Base-by-base conservation (phyloP, 2,888 invertebrate genomes). In the Tubulanus polymorphus region DNA sequence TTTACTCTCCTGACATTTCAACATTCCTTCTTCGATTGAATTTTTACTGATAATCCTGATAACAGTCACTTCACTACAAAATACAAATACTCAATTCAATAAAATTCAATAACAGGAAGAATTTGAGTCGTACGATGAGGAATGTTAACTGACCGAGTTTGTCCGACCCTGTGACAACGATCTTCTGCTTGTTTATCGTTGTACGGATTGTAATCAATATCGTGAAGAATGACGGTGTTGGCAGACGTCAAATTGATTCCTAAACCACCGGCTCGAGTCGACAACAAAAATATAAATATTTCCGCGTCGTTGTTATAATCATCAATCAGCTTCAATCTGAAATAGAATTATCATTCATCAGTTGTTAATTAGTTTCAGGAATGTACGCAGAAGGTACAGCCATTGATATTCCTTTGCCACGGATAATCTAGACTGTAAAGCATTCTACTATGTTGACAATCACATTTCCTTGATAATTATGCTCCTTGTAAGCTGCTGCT, bases 141-240 rank as follows among this genome's bases (percentile, higher is more conserved):
- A 8, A 45, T 37, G 27, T 57, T 5, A 20, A 12, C 47, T 54
- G 12, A 84, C 84, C 78, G 82, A 46, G 76, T 83, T 71, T 86
- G 86, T n/a, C 86, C 86, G 10, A 86, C 80, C 54, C 86, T 75
- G 67, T 86, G 86, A 69, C 84, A 87, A 73, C 89, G 83, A 81
- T 97, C 96, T 78, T 96, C 95, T 0, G 96, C 96, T 81, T 95
- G 84, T 64, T 94, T 95, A 79, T 97, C 96, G 78, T 96, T 96
- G 80, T 96, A 95, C 0, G 96, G 96, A 82, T 97, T 97, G 79
- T 93, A 95, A 82, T 97, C 97, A 51, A 96, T 92, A 75, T 97
- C 97, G 78, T 97, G 95, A 63, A 97, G 88, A 68, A 94, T 88
- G 65, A 96, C 96, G 12, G 91, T 91, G 81, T 96, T 94, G 0